These are phyloP conservation scores for Andricus curvator DNA, from an alignment of 2,888 invertebrate species.

Conservation along the genomic window DNA sequence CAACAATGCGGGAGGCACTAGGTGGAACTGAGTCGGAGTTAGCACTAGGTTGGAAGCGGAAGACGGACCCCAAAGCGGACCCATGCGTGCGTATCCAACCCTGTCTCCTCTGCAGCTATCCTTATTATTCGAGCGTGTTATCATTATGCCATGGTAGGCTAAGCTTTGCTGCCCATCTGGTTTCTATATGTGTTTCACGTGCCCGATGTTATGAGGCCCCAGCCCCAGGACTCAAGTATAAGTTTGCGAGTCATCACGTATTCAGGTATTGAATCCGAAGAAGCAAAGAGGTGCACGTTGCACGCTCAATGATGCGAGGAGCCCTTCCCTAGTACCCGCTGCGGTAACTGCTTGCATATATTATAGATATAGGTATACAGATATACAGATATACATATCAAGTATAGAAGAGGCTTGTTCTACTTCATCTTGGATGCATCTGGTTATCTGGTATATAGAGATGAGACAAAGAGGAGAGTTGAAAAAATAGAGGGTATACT, in stretches of 20 bases:
- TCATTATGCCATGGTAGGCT: slow-evolving; percentile 73
- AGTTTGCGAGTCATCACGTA: slow-evolving; percentile 27
- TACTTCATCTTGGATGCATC: background rate
- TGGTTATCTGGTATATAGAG: slow-evolving; percentile 3
- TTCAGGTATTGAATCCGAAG: slow-evolving; percentile 26
- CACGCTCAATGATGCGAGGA: slow-evolving; percentile 34
- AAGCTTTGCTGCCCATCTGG: slow-evolving; percentile 60
- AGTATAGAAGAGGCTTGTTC: background rate
- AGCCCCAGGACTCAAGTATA: background rate
- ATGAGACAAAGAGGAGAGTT: slow-evolving; percentile 25
- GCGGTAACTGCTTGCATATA: slow-evolving; percentile 1
- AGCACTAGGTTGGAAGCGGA: slow-evolving; percentile 66
- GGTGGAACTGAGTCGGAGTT: slow-evolving; percentile 62
- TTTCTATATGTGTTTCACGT: slow-evolving; percentile 33
- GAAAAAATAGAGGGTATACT: background rate
- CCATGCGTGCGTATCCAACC: slow-evolving; percentile 78
- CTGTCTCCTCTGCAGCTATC: slow-evolving; percentile 75
- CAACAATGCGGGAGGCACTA: slow-evolving; percentile 59
- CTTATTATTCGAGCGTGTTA: slow-evolving; percentile 77
- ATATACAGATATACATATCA: background rate
- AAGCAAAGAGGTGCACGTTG: slow-evolving; percentile 10
- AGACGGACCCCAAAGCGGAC: slow-evolving; percentile 74
- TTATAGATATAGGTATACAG: slow-evolving; percentile 9
- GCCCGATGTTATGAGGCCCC: slow-evolving; percentile 19
- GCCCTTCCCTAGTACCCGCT: slow-evolving; percentile 23